Base-by-base conservation (phyloP, 2,888 invertebrate species). In the Byasa hedistus region DNA sequence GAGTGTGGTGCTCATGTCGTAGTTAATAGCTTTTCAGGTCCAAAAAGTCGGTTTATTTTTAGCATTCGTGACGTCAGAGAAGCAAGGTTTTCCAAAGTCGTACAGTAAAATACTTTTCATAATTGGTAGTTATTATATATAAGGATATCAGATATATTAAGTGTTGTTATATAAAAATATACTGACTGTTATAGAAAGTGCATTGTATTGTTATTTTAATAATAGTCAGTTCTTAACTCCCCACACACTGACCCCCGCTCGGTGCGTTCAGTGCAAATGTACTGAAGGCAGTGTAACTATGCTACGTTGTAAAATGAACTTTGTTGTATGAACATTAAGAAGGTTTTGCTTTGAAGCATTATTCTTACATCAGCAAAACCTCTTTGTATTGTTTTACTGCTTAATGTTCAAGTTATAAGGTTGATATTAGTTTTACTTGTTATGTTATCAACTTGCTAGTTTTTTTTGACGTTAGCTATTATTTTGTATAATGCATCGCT, bases 211-310 rank as follows among this genome's bases (percentile, higher is more conserved):
- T 3, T 5, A 48, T 39, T 19, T n/a, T 48, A 48, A 48, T 48
- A 48, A 12, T 19, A 19, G 19, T 48, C 19, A 48, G 48, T 48
- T n/a, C 12, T 48, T 48, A 12, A 48, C 48, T 19, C 48, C 12
- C 1, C 48, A 48, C 48, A 54, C 12, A 55, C 21, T 60, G 59
- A 65, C 59, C 65, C 59, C 19, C 44, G 23, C 62, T 62, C 32
- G 56, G 71, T 71, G 68, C 71, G 68, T 64, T 71, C 63, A 32
- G 71, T 71, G 65, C 71, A 64, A n/a, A 57, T 44, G 69, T 39
- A 69, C 71, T 66, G 44, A 24, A 24, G 21, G 27, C 51, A 5
- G 48, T 22, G 48, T 21, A 51, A 48, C 5, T 39, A 15, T 56
- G 10, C 15, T 12, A 12, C 51, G 36, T 21, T 62, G 10, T 10